A percentile compares a stretch with the other conserved stretches of the same genome.
Conservation (phyloP, 2,888 invertebrate species). For the Dynastes tityus region DNA sequence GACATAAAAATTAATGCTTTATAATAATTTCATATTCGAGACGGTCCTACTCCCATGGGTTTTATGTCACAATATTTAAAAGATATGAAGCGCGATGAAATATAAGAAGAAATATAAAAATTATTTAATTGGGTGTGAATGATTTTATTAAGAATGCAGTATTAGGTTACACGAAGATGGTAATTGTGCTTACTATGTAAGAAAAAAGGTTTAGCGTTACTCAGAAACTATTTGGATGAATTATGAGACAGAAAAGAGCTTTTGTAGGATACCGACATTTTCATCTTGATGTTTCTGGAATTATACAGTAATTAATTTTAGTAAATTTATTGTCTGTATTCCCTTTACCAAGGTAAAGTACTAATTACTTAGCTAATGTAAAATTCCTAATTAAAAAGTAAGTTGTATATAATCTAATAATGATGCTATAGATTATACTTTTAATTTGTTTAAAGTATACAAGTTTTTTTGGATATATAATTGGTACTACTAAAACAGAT, state of each 20-base stretch:
- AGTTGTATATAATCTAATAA: too few species aligned
- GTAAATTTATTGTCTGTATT: too few species aligned
- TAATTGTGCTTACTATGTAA: constrained; percentile 3
- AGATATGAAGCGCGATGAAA: constrained; percentile 43
- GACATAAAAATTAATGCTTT: constrained; percentile 47
- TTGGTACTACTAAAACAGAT: too few species aligned
- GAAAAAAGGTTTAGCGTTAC: not conserved
- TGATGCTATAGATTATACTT: too few species aligned
- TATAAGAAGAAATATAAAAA: constrained; percentile 32
- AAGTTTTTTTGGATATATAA: too few species aligned
- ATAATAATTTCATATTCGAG: constrained; percentile 43
- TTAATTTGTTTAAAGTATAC: too few species aligned
- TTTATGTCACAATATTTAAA: constrained; percentile 43
- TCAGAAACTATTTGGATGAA: constrained; percentile 2
- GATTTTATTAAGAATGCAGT: constrained; percentile 31
- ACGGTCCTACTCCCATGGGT: constrained; percentile 23
- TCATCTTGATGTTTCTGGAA: not conserved
- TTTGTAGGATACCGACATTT: not conserved
- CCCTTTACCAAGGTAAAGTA: too few species aligned
- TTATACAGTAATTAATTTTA: not conserved
- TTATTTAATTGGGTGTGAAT: constrained; percentile 48
- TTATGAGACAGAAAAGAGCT: not conserved
- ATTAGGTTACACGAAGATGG: constrained; percentile 31
- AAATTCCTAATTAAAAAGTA: too few species aligned
- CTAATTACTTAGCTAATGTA: too few species aligned